phyloP scores from a whole-genome alignment of 2,888 invertebrate genomes.

The Phyto melanocephala region DNA sequence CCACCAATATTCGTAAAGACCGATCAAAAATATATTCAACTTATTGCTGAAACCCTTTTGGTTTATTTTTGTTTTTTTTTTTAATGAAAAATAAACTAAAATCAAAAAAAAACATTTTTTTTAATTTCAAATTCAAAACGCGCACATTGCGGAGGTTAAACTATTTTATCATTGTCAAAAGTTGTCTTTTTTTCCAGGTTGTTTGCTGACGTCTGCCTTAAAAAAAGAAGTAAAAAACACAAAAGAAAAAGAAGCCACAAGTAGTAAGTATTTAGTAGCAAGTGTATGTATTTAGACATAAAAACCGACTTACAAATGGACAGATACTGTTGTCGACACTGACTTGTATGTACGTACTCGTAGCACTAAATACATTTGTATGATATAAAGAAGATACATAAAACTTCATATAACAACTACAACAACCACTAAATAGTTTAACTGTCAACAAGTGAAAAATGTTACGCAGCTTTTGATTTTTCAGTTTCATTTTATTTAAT shows the following conservation, averaged over 20 bases:
- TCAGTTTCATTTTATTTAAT: conserved; percentile 25
- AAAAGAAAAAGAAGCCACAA: conserved; percentile 24
- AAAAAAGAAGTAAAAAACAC: background rate
- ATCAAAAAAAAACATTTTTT: conserved; percentile 43
- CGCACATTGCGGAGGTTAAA: conserved; percentile 76
- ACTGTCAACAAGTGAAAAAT: conserved; percentile 58
- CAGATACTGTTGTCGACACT: background rate
- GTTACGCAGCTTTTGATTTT: conserved; percentile 60
- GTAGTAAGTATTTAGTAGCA: conserved; percentile 35
- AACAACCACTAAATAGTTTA: conserved; percentile 27
- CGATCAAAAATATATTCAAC: background rate
- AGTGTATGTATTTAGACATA: conserved; percentile 32
- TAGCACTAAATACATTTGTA: conserved; percentile 2
- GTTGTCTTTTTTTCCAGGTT: conserved; percentile 72
- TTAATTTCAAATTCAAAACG: conserved; percentile 76
- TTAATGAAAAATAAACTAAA: conserved; percentile 42
- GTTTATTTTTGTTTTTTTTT: background rate
- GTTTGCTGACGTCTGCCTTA: conserved; percentile 48
- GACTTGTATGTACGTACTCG: too few species aligned
- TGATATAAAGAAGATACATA: background rate
- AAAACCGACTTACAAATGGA: conserved; percentile 15
- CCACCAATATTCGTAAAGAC: background rate
- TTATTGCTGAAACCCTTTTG: conserved; percentile 1
- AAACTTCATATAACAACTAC: background rate
- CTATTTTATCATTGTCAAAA: conserved; percentile 78